Percentiles rank a stretch among this genome's conserved stretches.
These are phyloP conservation scores for Antheraea pernyi DNA, from an alignment of 1,140 invertebrate species.

Conservation along the genomic window DNA sequence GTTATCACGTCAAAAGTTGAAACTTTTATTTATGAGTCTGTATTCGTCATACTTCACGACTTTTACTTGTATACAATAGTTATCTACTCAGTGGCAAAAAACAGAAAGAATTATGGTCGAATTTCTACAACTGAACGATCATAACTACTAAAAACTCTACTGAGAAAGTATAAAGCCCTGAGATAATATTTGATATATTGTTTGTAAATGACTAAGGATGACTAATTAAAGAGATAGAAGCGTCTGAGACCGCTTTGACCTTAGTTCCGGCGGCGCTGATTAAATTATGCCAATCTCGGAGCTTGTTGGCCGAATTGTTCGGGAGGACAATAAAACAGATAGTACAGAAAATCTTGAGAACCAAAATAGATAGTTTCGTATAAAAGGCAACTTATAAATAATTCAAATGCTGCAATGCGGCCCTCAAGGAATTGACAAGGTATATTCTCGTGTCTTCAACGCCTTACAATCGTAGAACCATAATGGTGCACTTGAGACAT, in stretches of 20 bases:
- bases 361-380: conserved; percentile 56
- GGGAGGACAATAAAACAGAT: conserved; percentile 43
- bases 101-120: no score
- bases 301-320: conserved; percentile 25
- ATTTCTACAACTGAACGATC: no score
- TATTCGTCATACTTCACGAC: no score
- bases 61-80: no score
- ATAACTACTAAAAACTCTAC: no score
- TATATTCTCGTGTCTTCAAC: conserved; percentile 41
- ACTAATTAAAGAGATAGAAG: background rate
- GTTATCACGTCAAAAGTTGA: no score
- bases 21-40: no score
- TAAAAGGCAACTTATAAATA: conserved; percentile 70
- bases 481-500: conserved; percentile 32
- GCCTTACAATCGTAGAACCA: conserved; percentile 25
- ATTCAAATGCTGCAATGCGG: conserved; percentile 71
- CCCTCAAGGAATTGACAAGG: conserved; percentile 55
- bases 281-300: conserved; percentile 33
- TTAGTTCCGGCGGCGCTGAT: conserved; percentile 15
- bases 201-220: no score
- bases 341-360: conserved; percentile 37
- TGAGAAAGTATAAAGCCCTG: background rate
- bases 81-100: no score
- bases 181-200: background rate
- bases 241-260: background rate